Evolutionary conservation across 2,888 invertebrate species (phyloP).

Genomic region (Spilarctia lutea): DNA sequence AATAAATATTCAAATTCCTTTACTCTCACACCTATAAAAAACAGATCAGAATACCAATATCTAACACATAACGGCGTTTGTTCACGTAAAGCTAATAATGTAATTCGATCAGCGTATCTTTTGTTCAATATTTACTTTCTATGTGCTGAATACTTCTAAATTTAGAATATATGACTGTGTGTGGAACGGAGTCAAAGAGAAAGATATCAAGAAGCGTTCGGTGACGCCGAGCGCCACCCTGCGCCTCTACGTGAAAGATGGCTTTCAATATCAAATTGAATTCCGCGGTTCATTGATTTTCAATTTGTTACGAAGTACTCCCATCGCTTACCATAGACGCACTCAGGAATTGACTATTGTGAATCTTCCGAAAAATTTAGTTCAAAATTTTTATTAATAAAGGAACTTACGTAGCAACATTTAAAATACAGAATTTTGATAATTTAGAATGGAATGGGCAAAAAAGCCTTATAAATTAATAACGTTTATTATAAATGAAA

Average conservation of each 20-base stretch:
- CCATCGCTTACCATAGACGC: constrained; percentile 81
- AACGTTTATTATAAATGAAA: background rate
- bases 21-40: constrained; percentile 12
- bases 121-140: constrained; percentile 44
- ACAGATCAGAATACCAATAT: constrained; percentile 43
- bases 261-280: constrained; percentile 89
- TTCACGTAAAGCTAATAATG: constrained; percentile 48
- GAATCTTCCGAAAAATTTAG: constrained; percentile 70
- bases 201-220: constrained; percentile 74
- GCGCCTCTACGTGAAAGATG: constrained; percentile 80
- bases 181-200: constrained; percentile 77
- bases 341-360: constrained; percentile 73
- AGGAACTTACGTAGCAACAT: constrained; percentile 21
- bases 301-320: constrained; percentile 85
- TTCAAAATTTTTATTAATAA: constrained; percentile 40
- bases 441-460: background rate
- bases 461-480: background rate
- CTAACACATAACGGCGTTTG: constrained; percentile 23
- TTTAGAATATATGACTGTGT: constrained; percentile 69
- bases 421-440: background rate
- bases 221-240: constrained; percentile 62
- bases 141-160: constrained; percentile 51
- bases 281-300: constrained; percentile 89
- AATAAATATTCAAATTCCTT: constrained; percentile 21
- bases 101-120: constrained; percentile 48